Base-by-base conservation (phyloP, 2,888 invertebrate species). In the Cheilosia impressa region DNA sequence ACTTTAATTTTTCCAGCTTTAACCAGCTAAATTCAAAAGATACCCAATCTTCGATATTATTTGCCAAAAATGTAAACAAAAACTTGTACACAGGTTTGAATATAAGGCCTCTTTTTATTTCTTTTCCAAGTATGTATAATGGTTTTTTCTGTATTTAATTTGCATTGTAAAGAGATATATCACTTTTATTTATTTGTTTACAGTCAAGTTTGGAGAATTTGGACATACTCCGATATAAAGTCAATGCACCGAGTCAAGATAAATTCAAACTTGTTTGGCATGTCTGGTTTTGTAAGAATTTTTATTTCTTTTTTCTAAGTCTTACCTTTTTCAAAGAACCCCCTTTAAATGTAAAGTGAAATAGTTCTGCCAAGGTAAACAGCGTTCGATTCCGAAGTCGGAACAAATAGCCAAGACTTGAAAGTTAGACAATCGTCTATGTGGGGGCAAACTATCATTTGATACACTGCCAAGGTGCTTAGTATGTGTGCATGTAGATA, bases 291-390 rank as follows among this genome's bases (percentile, higher is more conserved):
- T 22, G 50, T 10, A 24, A 38, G 17, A 17, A n/a, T n/a, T n/a
- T n/a, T n/a, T 2, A 17, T n/a, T 6, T 43, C 1, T 31, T 31
- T 27, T 53, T 43, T 22, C 22, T 34, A 2, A 4, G 9, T 19
- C 19, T 47, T 47, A 47, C 9, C 19, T 27, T 68, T 19, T 27
- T n/a, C 24, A 45, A 19, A 31, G 17, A 22, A 31, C 45, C 31
- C 17, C 45, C 2, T 17, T 62, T 34, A 27, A 38, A 60, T 10
- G 34, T 45, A 10, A 15, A 38, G 17, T 19, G 53, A 60, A 68
- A 45, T 60, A 58, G 31, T 62, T 55, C 2, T 47, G 45, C 69
- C 77, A 77, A 77, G 77, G 77, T 62, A 55, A 77, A 62, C 77
- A 55, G 55, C 60, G 13, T 62, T 45, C 38, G 53, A 7, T 43